A percentile compares a stretch with the other conserved stretches of the same genome.
Conservation (phyloP, 2,797 vertebrate species). For the Arctocebus calabarensis region DNA sequence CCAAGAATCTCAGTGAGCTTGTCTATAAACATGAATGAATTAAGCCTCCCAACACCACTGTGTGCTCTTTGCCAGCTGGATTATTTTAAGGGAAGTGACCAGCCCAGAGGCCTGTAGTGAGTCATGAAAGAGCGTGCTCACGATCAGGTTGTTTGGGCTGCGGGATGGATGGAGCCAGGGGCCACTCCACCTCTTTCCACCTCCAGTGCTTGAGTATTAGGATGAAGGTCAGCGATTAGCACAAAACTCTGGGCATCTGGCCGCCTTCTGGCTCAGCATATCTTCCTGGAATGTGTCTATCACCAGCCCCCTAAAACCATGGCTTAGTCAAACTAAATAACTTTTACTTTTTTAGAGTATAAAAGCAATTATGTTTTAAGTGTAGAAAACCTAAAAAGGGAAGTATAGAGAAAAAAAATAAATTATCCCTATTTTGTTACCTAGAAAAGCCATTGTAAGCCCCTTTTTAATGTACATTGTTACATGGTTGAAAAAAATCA, state of each 20-base stretch:
- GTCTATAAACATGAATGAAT: slow-evolving; percentile 79
- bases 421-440: slow-evolving; percentile 29
- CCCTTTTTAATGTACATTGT: not conserved
- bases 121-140: slow-evolving; percentile 44
- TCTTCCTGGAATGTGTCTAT: not conserved
- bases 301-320: not conserved
- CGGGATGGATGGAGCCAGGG: not conserved
- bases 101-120: slow-evolving; percentile 48
- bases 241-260: not conserved
- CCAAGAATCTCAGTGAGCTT: slow-evolving; percentile 66
- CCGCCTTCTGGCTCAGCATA: not conserved
- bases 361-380: slow-evolving; percentile 17
- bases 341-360: not conserved
- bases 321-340: not conserved
- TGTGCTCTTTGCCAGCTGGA: slow-evolving; percentile 67
- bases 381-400: slow-evolving; percentile 44
- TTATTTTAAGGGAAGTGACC: slow-evolving; percentile 70
- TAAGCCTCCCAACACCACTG: slow-evolving; percentile 8
- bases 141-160: not conserved
- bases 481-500: not conserved
- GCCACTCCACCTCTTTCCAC: not conserved
- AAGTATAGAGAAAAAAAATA: not conserved
- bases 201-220: not conserved
- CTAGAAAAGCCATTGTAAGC: not conserved
- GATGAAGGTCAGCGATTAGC: not conserved